Evolutionary conservation across 2,113 vertebrate species (phyloP).

Genomic region (Hemichromis elongatus): DNA sequence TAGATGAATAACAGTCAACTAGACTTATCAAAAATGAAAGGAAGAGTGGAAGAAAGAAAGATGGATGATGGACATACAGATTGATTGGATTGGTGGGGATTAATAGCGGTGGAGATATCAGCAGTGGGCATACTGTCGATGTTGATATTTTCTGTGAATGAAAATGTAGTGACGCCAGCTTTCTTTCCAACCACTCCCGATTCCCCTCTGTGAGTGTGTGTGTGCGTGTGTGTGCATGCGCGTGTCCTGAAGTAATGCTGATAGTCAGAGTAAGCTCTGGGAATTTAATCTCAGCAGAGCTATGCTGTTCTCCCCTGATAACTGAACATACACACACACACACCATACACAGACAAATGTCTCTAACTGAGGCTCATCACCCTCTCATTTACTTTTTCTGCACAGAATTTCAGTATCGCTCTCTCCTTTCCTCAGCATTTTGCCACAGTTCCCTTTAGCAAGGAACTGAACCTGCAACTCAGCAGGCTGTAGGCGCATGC

Average conservation of each 20-base stretch:
- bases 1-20: not conserved
- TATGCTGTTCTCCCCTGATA: slow-evolving; percentile 67
- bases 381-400: slow-evolving; percentile 28
- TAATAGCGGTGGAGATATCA: slow-evolving; percentile 36
- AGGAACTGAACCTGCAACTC: not conserved
- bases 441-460: slow-evolving; percentile 25
- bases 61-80: slow-evolving; percentile 9
- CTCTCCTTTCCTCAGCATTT: not conserved
- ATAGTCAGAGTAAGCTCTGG: slow-evolving; percentile 65
- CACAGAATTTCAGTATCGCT: not conserved
- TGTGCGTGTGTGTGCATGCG: slow-evolving; percentile 8
- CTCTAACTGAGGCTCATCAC: slow-evolving; percentile 18
- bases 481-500: not conserved
- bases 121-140: slow-evolving; percentile 34
- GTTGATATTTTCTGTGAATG: slow-evolving; percentile 54
- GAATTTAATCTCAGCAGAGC: slow-evolving; percentile 69
- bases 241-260: slow-evolving; percentile 66
- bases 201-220: slow-evolving; percentile 3
- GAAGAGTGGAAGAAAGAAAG: not conserved
- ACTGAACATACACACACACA: slow-evolving; percentile 26
- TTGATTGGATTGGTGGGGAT: slow-evolving; percentile 33
- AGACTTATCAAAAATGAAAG: not conserved
- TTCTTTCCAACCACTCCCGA: slow-evolving; percentile 25
- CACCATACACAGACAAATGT: slow-evolving; percentile 9
- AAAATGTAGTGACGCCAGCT: slow-evolving; percentile 46